Conservation (phyloP, 2,113 vertebrate species). For the Nestor notabilis region DNA sequence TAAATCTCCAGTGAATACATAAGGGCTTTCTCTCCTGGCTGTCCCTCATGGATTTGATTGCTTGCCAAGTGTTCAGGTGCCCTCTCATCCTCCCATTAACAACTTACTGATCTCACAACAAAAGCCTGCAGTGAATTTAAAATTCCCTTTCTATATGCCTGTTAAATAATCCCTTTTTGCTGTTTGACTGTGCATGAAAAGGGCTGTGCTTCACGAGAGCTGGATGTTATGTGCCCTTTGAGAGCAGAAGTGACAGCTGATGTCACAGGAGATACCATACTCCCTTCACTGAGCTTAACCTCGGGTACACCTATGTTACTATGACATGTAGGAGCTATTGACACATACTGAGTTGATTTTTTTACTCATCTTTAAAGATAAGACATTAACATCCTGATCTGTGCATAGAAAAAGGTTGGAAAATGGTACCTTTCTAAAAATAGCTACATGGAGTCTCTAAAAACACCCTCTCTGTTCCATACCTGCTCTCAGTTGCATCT, state of each 20-base stretch:
- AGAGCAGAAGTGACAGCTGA: neutral
- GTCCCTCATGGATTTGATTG: neutral
- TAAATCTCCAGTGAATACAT: neutral
- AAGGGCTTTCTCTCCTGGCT: neutral
- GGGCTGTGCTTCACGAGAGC: neutral
- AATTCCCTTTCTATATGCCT: neutral
- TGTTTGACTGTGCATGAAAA: neutral
- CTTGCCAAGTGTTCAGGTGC: neutral
- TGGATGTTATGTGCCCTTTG: neutral
- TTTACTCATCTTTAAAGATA: neutral
- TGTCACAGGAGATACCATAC: neutral
- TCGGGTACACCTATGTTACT: neutral
- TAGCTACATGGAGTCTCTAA: neutral
- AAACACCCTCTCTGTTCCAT: neutral
- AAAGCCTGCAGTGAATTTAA: neutral
- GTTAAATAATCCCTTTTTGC: neutral
- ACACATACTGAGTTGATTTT: fast-evolving
- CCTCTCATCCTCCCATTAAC: neutral
- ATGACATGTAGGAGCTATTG: neutral
- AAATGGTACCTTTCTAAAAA: neutral
- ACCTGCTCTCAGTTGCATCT: neutral
- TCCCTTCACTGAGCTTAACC: neutral
- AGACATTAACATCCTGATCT: neutral
- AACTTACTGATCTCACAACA: neutral
- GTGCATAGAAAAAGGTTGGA: neutral